A percentile compares a stretch with the other conserved stretches of the same genome.
phyloP scores from a whole-genome alignment of 2,888 invertebrate species.

The Euzetes globulus region DNA sequence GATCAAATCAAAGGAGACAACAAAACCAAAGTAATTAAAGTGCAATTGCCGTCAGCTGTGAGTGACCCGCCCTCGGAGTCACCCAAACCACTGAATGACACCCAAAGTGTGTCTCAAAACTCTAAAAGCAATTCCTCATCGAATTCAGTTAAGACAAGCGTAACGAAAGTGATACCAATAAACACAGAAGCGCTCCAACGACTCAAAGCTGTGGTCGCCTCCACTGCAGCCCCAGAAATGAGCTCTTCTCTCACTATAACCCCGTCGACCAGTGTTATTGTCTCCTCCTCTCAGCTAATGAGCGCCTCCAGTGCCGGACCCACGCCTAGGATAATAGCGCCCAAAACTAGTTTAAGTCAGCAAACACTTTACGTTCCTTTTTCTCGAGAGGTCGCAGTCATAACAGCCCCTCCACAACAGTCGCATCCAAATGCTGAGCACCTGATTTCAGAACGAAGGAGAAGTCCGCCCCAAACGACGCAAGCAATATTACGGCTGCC shows the following conservation, averaged over 20 bases:
- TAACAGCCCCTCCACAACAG: background rate
- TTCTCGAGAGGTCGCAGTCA: conserved; percentile 3
- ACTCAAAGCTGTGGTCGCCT: conserved; percentile 12
- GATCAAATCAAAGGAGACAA: background rate
- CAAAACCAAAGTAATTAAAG: conserved; percentile 17
- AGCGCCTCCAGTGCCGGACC: background rate
- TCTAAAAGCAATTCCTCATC: background rate
- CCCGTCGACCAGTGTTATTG: conserved; percentile 15
- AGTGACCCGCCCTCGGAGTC: background rate
- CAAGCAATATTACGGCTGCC: conserved; percentile 20
- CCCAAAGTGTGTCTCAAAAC: background rate
- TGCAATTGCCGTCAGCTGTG: conserved; percentile 12
- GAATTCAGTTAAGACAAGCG: conserved; percentile 6
- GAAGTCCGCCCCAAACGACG: conserved; percentile 6
- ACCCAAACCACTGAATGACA: background rate
- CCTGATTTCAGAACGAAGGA: background rate
- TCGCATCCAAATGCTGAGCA: background rate
- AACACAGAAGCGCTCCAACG: conserved; percentile 11
- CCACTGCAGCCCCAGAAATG: background rate
- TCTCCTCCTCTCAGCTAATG: conserved; percentile 11
- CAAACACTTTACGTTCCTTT: conserved; percentile 16
- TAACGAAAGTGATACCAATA: conserved; percentile 19
- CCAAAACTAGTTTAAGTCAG: conserved; percentile 1
- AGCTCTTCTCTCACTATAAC: conserved; percentile 9
- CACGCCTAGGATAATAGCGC: conserved; percentile 9